A percentile compares a stretch with the other conserved stretches of the same genome.
These are phyloP conservation scores for Ardeotis arabs DNA, from an alignment of 2,113 vertebrate species.

Conservation along the genomic window DNA sequence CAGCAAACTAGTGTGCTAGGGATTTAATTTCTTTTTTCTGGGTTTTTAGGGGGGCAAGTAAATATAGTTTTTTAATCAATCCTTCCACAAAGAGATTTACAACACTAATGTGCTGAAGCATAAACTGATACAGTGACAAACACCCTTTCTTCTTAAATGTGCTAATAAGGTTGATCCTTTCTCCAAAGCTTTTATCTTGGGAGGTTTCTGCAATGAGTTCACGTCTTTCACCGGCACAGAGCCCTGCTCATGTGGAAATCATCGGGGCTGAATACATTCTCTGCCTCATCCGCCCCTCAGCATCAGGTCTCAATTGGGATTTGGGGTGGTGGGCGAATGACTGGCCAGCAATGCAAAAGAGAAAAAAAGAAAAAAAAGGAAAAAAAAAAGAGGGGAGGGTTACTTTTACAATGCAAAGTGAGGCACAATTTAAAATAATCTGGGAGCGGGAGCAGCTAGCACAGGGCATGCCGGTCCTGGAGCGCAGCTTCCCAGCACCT, in stretches of 20 bases:
- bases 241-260: slow-evolving; percentile 60
- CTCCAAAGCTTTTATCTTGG: slow-evolving; percentile 51
- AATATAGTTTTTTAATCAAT: slow-evolving; percentile 33
- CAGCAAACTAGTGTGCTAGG: background rate
- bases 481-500: background rate
- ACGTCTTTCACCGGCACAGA: slow-evolving; percentile 13
- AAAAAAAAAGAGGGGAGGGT: background rate
- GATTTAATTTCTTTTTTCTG: background rate
- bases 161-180: slow-evolving; percentile 69
- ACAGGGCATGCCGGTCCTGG: background rate
- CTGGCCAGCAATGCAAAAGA: background rate
- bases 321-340: background rate
- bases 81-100: slow-evolving; percentile 42
- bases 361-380: too few species aligned
- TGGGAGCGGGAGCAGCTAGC: background rate
- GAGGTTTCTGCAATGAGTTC: slow-evolving; percentile 63
- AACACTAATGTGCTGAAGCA: slow-evolving; percentile 31
- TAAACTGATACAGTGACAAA: slow-evolving; percentile 69
- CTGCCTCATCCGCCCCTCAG: slow-evolving; percentile 29
- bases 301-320: slow-evolving; percentile 29
- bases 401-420: slow-evolving; percentile 13
- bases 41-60: background rate
- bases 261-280: background rate
- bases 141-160: slow-evolving; percentile 53
- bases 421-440: background rate